These are phyloP conservation scores for Troglohyphantes excavatus DNA, from an alignment of 2,888 invertebrate species.

Conservation along the genomic window DNA sequence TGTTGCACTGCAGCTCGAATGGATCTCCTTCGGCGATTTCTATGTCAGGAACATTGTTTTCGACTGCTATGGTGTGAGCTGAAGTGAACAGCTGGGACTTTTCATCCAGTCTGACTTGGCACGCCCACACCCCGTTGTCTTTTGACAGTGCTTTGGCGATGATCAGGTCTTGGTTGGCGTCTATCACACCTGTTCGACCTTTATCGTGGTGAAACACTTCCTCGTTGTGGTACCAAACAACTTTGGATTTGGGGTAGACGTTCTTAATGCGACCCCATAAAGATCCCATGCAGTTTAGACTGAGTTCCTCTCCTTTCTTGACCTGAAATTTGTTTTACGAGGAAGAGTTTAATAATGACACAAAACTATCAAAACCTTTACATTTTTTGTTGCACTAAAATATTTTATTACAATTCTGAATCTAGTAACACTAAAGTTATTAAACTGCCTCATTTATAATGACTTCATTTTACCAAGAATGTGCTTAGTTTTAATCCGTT, in stretches of 20 bases:
- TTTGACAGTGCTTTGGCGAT: conserved; percentile 7
- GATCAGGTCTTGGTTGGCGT: background rate
- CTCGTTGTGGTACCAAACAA: conserved; percentile 37
- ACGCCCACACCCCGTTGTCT: conserved; percentile 55
- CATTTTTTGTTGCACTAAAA: too few species aligned
- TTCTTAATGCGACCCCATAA: background rate
- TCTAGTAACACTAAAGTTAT: too few species aligned
- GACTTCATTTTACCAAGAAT: too few species aligned
- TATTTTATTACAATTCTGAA: too few species aligned
- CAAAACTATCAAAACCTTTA: too few species aligned
- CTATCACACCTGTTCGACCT: conserved; percentile 6
- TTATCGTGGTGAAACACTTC: background rate
- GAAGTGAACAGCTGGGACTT: conserved; percentile 1
- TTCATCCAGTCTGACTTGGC: conserved; percentile 4
- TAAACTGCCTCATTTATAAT: too few species aligned
- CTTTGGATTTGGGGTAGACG: background rate
- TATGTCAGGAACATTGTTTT: conserved; percentile 28
- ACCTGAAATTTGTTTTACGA: too few species aligned
- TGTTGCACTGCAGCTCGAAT: conserved; percentile 27
- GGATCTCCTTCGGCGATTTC: background rate
- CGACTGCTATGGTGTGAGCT: conserved; percentile 19
- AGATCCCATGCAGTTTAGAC: conserved; percentile 1
- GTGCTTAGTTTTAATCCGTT: too few species aligned
- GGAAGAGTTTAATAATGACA: too few species aligned
- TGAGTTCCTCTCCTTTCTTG: conserved; percentile 25